Evolutionary conservation across 2,113 vertebrate genomes (phyloP).

Genomic region (Plecturocebus donacophilus): DNA sequence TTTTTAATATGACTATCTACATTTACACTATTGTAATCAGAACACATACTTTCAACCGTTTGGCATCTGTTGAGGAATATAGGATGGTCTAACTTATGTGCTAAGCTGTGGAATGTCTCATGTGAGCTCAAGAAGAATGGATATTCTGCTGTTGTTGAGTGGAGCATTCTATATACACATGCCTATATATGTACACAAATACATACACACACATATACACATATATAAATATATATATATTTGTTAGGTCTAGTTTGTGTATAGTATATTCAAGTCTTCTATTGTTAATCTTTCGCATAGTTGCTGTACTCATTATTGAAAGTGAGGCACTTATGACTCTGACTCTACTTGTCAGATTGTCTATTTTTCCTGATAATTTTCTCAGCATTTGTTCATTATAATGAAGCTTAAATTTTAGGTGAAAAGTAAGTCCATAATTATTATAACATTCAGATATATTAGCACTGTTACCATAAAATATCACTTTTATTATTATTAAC

Average conservation of each 20-base stretch:
- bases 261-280: background rate
- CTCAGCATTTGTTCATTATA: background rate
- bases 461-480: background rate
- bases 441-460: background rate
- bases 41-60: background rate
- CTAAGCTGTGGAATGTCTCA: background rate
- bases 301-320: background rate
- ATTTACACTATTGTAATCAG: background rate
- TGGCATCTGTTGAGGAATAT: background rate
- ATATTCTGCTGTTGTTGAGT: background rate
- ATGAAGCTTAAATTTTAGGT: background rate
- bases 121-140: background rate
- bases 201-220: too few relatives aligned
- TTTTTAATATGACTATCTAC: background rate
- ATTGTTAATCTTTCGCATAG: background rate
- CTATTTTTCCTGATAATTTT: background rate
- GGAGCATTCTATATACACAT: background rate
- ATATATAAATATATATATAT: background rate
- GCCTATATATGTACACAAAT: too few relatives aligned
- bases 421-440: background rate
- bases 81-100: background rate
- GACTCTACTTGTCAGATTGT: background rate
- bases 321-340: background rate
- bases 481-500: background rate
- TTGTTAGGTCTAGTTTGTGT: background rate